Percentiles rank a stretch among this genome's conserved stretches.
Conservation (phyloP, 2,113 vertebrate genomes). For the Chunga burmeisteri region DNA sequence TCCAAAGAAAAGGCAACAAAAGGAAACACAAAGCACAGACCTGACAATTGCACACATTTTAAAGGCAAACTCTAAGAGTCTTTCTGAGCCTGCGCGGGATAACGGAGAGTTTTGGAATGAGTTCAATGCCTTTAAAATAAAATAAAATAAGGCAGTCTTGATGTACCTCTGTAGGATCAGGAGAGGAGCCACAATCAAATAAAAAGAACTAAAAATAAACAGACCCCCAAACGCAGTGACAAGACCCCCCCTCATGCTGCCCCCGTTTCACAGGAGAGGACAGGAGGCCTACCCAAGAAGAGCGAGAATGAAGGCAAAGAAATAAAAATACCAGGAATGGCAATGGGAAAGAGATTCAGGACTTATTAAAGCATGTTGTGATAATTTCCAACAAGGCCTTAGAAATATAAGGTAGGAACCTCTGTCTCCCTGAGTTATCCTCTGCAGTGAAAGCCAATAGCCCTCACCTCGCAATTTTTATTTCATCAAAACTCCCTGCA, state of each 20-base stretch:
- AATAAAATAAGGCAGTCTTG: background rate
- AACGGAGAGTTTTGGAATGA: background rate
- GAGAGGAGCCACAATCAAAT: background rate
- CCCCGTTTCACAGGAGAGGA: background rate
- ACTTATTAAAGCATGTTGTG: conserved; percentile 49
- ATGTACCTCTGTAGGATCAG: background rate
- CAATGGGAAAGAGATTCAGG: conserved; percentile 21
- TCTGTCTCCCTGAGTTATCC: background rate
- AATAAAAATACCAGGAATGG: background rate
- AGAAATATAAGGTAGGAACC: background rate
- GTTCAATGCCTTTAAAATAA: conserved; percentile 13
- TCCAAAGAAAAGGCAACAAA: conserved; percentile 26
- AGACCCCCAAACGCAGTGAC: background rate
- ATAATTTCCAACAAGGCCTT: background rate
- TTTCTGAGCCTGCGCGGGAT: background rate
- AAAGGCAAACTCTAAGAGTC: background rate
- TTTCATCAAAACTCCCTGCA: background rate
- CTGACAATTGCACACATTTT: background rate
- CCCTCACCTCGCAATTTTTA: background rate
- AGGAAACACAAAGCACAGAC: conserved; percentile 25
- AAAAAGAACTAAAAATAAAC: background rate
- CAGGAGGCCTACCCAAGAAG: background rate
- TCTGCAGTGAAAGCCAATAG: background rate
- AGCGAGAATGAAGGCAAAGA: background rate
- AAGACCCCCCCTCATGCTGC: background rate